Evolutionary conservation across 1,140 invertebrate genomes (phyloP).

Genomic region (Temnothorax longispinosus): DNA sequence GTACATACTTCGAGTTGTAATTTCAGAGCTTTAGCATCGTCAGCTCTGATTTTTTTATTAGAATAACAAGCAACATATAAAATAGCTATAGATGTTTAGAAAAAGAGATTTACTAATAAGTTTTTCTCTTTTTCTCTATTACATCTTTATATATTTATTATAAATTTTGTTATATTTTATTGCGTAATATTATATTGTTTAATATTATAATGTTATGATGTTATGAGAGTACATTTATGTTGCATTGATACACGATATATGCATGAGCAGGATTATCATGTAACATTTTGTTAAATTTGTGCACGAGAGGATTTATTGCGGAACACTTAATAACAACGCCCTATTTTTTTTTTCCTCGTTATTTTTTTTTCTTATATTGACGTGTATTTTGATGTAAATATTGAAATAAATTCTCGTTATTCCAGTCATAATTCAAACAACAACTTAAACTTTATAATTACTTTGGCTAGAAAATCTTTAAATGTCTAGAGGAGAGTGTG

Average conservation of each 20-base stretch:
- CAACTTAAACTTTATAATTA: neutral
- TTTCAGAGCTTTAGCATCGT: neutral
- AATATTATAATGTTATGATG: neutral
- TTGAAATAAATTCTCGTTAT: neutral
- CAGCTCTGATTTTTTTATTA: neutral
- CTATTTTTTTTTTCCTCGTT: neutral
- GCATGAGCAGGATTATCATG: neutral
- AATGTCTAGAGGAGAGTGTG: neutral
- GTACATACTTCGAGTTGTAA: neutral
- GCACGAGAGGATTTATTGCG: neutral
- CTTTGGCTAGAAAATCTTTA: neutral
- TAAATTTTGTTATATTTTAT: neutral
- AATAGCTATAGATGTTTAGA: neutral
- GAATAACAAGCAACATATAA: neutral
- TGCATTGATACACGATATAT: neutral
- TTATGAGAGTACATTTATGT: neutral
- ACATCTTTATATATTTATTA: neutral
- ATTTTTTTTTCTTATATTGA: slow-evolving; percentile 5
- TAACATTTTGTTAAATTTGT: slow-evolving; percentile 4
- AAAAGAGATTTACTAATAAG: neutral
- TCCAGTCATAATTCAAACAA: neutral
- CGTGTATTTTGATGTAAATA: neutral
- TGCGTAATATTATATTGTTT: too few relatives aligned
- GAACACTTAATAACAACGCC: neutral
- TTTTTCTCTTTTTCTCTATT: neutral